Conservation (phyloP, 2,888 invertebrate genomes). For the Chouioia cunea region DNA sequence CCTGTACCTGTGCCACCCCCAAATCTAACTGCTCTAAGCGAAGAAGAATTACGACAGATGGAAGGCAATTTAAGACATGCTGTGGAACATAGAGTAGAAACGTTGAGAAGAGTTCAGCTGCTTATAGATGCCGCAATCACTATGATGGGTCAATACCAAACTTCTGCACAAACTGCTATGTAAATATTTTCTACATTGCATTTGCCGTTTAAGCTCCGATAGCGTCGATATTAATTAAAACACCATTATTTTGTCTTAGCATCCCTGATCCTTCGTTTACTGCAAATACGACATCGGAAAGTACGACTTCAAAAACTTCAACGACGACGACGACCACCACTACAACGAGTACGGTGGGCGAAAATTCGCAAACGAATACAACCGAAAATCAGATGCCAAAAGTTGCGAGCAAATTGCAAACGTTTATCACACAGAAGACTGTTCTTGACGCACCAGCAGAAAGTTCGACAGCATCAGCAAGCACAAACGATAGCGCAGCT, state of each 20-base stretch:
- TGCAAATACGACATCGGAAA: constrained; percentile 37
- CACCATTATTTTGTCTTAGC: constrained; percentile 50
- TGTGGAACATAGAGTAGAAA: constrained; percentile 91
- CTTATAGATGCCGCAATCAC: constrained; percentile 93
- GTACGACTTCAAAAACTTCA: constrained; percentile 41
- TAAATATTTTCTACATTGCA: constrained; percentile 50
- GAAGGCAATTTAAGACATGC: constrained; percentile 91
- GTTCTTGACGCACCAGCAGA: constrained; percentile 28
- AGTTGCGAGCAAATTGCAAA: constrained; percentile 45
- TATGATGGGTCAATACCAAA: constrained; percentile 94
- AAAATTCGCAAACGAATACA: constrained; percentile 42
- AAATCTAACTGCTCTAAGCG: constrained; percentile 80
- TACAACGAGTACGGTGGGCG: constrained; percentile 33
- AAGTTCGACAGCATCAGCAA: constrained; percentile 47
- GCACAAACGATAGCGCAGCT: constrained; percentile 57
- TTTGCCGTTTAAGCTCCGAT: neutral
- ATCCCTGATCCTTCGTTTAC: constrained; percentile 55
- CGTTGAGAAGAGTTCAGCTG: constrained; percentile 85
- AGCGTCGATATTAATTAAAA: neutral
- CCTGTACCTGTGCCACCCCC: constrained; percentile 85
- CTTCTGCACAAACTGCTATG: constrained; percentile 73
- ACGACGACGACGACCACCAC: constrained; percentile 38
- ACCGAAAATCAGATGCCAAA: constrained; percentile 45
- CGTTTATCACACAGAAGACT: constrained; percentile 28
- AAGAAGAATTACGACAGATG: constrained; percentile 87